Percentiles rank a stretch among this genome's conserved stretches.
Evolutionary conservation across 2,888 invertebrate genomes (phyloP).

Genomic region (Xestia rhomboidea): DNA sequence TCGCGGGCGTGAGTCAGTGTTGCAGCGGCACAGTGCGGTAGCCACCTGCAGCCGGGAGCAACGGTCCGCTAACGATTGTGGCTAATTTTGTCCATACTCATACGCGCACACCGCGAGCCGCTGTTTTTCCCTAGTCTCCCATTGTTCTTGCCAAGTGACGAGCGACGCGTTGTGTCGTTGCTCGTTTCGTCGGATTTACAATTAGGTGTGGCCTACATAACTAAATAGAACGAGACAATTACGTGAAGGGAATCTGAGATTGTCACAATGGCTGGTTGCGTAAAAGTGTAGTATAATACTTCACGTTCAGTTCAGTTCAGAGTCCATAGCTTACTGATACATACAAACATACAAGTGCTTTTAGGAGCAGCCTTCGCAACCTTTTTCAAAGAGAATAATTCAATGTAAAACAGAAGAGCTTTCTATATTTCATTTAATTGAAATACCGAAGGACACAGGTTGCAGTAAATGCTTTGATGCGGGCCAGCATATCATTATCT

Average conservation of each 20-base stretch:
- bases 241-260: slow-evolving; percentile 33
- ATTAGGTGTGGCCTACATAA: slow-evolving; percentile 59
- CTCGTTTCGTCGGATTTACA: slow-evolving; percentile 50
- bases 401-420: slow-evolving; percentile 7
- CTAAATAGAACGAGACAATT: slow-evolving; percentile 55
- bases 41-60: slow-evolving; percentile 74
- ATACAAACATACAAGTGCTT: not conserved
- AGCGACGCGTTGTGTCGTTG: slow-evolving; percentile 36
- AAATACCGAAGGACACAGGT: slow-evolving; percentile 6
- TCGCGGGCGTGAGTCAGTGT: slow-evolving; percentile 59
- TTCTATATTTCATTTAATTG: not conserved
- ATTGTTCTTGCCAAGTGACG: slow-evolving; percentile 58
- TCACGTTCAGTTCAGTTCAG: not conserved
- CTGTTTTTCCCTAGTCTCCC: slow-evolving; percentile 64
- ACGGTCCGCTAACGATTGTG: slow-evolving; percentile 77
- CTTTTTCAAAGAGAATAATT: not conserved
- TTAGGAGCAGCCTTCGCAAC: not conserved
- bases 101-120: slow-evolving; percentile 38
- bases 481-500: slow-evolving; percentile 46
- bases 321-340: not conserved
- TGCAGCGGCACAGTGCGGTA: slow-evolving; percentile 48
- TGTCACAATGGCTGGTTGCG: slow-evolving; percentile 18
- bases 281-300: slow-evolving; percentile 15
- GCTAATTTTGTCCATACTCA: slow-evolving; percentile 76
- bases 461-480: slow-evolving; percentile 35